Conservation (phyloP, 2,797 vertebrate species). For the Micrastur ruficollis region DNA sequence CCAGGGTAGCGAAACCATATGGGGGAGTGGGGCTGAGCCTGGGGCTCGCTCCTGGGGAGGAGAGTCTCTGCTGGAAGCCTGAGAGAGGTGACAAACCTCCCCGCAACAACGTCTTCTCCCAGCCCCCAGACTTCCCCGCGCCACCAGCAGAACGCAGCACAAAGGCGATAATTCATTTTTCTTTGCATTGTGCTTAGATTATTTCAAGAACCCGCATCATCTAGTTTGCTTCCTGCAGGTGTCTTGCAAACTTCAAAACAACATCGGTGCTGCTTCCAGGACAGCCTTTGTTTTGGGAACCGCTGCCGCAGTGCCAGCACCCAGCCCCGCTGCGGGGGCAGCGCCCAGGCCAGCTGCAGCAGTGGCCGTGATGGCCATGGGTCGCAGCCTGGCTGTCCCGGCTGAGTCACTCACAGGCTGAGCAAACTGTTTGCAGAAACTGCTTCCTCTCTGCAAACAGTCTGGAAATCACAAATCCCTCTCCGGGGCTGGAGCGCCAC, state of each 20-base stretch:
- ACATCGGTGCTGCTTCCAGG: fast-evolving
- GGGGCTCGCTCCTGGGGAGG: not conserved
- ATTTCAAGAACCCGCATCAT: not conserved
- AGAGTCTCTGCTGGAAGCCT: not conserved
- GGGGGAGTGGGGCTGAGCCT: fast-evolving
- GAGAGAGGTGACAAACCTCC: not conserved
- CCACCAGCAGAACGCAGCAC: fast-evolving
- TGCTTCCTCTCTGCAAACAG: not conserved
- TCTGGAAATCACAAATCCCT: not conserved
- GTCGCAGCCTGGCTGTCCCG: not conserved
- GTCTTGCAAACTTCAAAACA: not conserved
- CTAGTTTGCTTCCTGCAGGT: not conserved
- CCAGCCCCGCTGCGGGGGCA: not conserved
- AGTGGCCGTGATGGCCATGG: fast-evolving
- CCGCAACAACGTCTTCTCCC: fast-evolving
- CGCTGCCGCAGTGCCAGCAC: fast-evolving
- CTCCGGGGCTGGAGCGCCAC: not conserved
- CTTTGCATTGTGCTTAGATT: not conserved
- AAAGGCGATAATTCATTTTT: not conserved
- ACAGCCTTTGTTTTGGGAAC: not conserved
- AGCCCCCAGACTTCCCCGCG: not conserved
- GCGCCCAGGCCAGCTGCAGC: not conserved
- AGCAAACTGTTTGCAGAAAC: not conserved
- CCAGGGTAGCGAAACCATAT: fast-evolving
- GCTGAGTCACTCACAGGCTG: not conserved